A percentile compares a stretch with the other conserved stretches of the same genome.
Evolutionary conservation across 2,888 invertebrate species (phyloP).

Genomic region (Drosophila recens): DNA sequence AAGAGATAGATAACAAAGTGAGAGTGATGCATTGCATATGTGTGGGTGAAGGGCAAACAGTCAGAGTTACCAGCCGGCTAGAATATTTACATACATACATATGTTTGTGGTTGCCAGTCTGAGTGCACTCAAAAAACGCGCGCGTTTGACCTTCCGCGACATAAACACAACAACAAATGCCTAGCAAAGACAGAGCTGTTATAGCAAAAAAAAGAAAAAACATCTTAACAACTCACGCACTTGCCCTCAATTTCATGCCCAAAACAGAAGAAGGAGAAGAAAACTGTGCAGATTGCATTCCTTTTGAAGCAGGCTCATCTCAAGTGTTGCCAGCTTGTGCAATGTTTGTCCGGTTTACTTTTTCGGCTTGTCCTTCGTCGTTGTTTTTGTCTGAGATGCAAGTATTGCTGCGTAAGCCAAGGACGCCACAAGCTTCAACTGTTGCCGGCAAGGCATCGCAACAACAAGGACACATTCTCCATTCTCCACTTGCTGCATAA

Average conservation of each 20-base stretch:
- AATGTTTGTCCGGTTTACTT: slow-evolving; percentile 44
- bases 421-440: slow-evolving; percentile 58
- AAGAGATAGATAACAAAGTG: neutral
- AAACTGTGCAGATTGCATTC: slow-evolving; percentile 8
- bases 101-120: slow-evolving; percentile 37
- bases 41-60: neutral
- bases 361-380: slow-evolving; percentile 49
- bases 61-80: slow-evolving; percentile 6
- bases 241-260: slow-evolving; percentile 49
- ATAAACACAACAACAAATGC: slow-evolving; percentile 27
- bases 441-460: slow-evolving; percentile 54
- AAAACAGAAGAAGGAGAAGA: slow-evolving; percentile 2
- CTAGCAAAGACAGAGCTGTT: slow-evolving; percentile 1
- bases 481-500: slow-evolving; percentile 15
- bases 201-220: no score
- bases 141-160: slow-evolving; percentile 56
- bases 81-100: slow-evolving; percentile 31
- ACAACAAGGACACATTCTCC: slow-evolving; percentile 69
- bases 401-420: slow-evolving; percentile 39
- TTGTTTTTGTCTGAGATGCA: slow-evolving; percentile 51
- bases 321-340: slow-evolving; percentile 35
- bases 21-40: neutral
- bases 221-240: slow-evolving; percentile 26
- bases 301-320: slow-evolving; percentile 20
- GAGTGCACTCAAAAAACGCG: slow-evolving; percentile 44